Evolutionary conservation across 2,113 vertebrate species (phyloP).

Genomic region (Collichthys lucidus): DNA sequence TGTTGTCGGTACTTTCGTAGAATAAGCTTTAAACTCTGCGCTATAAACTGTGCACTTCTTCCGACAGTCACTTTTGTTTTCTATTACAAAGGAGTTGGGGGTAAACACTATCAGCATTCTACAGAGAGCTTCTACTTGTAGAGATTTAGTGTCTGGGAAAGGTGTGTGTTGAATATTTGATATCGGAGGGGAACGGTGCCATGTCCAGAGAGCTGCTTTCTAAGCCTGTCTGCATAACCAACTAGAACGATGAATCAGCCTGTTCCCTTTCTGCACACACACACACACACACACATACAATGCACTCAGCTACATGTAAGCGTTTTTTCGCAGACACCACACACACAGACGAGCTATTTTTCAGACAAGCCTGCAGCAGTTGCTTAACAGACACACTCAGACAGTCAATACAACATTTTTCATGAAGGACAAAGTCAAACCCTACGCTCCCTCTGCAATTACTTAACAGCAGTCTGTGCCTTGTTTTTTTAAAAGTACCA

Average conservation of each 20-base stretch:
- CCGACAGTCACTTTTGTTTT: conserved; percentile 27
- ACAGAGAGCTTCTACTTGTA: conserved; percentile 4
- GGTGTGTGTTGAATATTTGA: conserved; percentile 78
- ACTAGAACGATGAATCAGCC: conserved; percentile 61
- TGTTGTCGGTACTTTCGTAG: neutral
- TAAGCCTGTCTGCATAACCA: conserved; percentile 59
- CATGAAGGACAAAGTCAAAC: neutral
- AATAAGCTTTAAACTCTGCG: neutral
- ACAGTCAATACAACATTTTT: conserved; percentile 1
- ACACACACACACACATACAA: neutral
- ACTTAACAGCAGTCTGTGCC: neutral
- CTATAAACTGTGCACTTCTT: neutral
- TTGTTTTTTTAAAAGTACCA: neutral
- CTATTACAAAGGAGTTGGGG: conserved; percentile 12
- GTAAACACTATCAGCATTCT: conserved; percentile 58
- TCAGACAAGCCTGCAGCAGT: neutral
- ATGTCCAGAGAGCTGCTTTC: conserved; percentile 49
- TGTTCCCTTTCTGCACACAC: conserved; percentile 36
- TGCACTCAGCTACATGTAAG: neutral
- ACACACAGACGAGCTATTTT: neutral
- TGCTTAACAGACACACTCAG: neutral
- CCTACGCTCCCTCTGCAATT: neutral
- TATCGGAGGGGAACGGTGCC: conserved; percentile 52
- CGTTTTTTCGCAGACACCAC: neutral
- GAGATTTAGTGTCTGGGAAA: conserved; percentile 34